Evolutionary conservation across 2,888 invertebrate genomes (phyloP).

Genomic region (Mythimna pallens): DNA sequence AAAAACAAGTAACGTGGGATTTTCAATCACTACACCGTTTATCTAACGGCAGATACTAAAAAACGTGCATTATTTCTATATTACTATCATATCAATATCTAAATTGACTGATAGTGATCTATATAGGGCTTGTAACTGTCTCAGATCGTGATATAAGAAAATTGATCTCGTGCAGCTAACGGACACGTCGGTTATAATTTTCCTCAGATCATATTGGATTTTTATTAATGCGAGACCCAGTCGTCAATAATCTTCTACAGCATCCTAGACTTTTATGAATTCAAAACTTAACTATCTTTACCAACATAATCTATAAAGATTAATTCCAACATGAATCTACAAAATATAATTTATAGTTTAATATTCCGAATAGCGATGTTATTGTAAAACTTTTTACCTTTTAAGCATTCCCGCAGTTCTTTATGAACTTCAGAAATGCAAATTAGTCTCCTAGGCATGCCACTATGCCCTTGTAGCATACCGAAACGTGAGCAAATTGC

Average conservation of each 20-base stretch:
- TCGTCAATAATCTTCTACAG: background rate
- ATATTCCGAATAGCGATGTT: conserved; percentile 14
- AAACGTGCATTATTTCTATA: conserved; percentile 64
- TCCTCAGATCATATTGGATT: conserved; percentile 24
- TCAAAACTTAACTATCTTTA: background rate
- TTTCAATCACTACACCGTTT: conserved; percentile 62
- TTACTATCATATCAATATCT: conserved; percentile 64
- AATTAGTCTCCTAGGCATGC: conserved; percentile 58
- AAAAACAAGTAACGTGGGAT: conserved; percentile 56
- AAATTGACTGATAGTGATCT: conserved; percentile 66
- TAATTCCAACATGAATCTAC: background rate
- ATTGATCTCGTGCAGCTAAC: conserved; percentile 64
- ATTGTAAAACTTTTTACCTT: conserved; percentile 13
- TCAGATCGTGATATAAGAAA: conserved; percentile 64
- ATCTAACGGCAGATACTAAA: conserved; percentile 62
- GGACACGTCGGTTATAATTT: conserved; percentile 53
- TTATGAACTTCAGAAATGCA: conserved; percentile 46
- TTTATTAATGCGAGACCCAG: conserved; percentile 20
- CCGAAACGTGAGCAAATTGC: conserved; percentile 72
- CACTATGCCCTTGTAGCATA: conserved; percentile 64
- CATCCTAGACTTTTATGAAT: background rate
- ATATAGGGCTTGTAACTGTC: conserved; percentile 67
- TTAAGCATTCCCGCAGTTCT: conserved; percentile 27
- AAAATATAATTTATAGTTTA: conserved; percentile 1
- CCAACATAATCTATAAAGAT: background rate